Percentiles rank a stretch among this genome's conserved stretches.
These are phyloP conservation scores for Trematomus bernacchii DNA, from an alignment of 2,797 vertebrate genomes.

Conservation along the genomic window DNA sequence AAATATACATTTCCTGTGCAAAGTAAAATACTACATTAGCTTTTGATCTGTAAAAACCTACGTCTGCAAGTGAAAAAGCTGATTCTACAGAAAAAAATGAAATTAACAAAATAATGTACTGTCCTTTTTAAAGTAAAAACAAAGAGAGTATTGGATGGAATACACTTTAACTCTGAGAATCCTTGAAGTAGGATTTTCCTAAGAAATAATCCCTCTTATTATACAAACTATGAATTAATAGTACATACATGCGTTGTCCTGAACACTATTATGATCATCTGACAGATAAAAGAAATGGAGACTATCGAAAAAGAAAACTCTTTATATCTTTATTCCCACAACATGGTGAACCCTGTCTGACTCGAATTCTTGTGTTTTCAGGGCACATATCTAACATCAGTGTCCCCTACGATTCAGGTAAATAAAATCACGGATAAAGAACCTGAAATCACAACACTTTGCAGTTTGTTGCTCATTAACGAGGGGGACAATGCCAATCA, in stretches of 20 bases:
- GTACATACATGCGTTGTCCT: too few relatives aligned
- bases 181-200: too few relatives aligned
- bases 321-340: not conserved
- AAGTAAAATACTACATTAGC: slow-evolving; percentile 77
- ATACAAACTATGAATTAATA: too few relatives aligned
- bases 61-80: not conserved
- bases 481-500: slow-evolving; percentile 6
- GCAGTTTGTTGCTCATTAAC: slow-evolving; percentile 1
- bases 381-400: slow-evolving; percentile 38
- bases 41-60: not conserved
- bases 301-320: too few relatives aligned
- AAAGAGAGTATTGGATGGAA: too few relatives aligned
- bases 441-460: not conserved
- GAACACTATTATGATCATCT: too few relatives aligned
- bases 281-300: too few relatives aligned
- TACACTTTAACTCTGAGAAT: too few relatives aligned
- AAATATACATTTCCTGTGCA: slow-evolving; percentile 44
- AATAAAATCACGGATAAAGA: slow-evolving; percentile 31
- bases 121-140: too few relatives aligned
- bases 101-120: too few relatives aligned
- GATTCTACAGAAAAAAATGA: too few relatives aligned
- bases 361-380: slow-evolving; percentile 23
- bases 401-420: slow-evolving; percentile 6
- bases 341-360: not conserved
- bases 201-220: too few relatives aligned